These are phyloP conservation scores for Ptychadena robeensis DNA, from an alignment of 2,797 vertebrate genomes.

Conservation along the genomic window DNA sequence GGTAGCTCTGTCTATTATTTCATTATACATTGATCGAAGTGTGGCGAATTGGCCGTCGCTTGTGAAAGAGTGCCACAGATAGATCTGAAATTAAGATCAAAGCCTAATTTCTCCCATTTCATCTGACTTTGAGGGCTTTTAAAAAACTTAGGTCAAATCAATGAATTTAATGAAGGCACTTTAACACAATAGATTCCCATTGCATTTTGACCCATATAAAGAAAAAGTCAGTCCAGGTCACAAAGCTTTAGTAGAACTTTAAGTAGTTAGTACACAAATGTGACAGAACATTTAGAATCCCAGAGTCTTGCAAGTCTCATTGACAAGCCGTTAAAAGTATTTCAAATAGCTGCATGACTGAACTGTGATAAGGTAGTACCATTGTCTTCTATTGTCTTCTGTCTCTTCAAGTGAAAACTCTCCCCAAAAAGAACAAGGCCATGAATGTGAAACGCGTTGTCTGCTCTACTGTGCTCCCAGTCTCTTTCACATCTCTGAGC, in stretches of 20 bases:
- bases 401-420: conserved; percentile 84
- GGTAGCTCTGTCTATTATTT: background rate
- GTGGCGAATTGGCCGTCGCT: background rate
- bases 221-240: conserved; percentile 96
- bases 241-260: conserved; percentile 91
- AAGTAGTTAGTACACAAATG: conserved; percentile 99
- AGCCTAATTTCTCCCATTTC: conserved; percentile 92
- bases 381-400: conserved; percentile 87
- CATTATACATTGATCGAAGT: conserved; percentile 6
- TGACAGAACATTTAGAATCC: conserved; percentile 93
- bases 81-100: conserved; percentile 27
- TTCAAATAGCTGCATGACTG: conserved; percentile 88
- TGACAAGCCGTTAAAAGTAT: conserved; percentile 99
- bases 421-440: conserved; percentile 84
- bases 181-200: conserved; percentile 91
- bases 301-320: conserved; percentile 86
- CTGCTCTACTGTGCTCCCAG: conserved; percentile 77
- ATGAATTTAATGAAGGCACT: conserved; percentile 99
- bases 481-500: conserved; percentile 72
- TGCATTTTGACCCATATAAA: conserved; percentile 98
- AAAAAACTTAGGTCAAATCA: conserved; percentile 99
- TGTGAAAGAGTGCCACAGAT: conserved; percentile 25
- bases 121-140: conserved; percentile 94
- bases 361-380: conserved; percentile 87
- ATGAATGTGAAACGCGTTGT: conserved; percentile 87